Evolutionary conservation across 2,797 vertebrate species (phyloP).

Genomic region (Gorsachius magnificus): DNA sequence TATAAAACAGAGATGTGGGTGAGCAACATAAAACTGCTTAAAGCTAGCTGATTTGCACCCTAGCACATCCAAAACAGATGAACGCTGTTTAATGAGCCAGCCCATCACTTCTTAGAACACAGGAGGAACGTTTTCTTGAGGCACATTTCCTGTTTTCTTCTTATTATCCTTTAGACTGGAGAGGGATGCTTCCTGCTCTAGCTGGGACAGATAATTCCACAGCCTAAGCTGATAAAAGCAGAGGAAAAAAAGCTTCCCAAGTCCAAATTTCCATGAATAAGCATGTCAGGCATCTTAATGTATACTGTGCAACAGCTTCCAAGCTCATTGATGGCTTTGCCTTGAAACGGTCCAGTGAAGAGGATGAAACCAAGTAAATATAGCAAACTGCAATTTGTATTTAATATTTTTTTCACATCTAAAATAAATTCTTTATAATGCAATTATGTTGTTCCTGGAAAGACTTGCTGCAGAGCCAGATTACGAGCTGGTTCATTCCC

Average conservation of each 20-base stretch:
- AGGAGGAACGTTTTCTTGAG: not conserved
- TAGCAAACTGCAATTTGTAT: conserved; percentile 9
- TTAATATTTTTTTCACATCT: not conserved
- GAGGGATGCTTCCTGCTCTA: not conserved
- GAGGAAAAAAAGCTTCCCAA: not conserved
- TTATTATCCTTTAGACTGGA: not conserved
- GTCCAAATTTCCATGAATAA: not conserved
- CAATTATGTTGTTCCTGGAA: conserved; percentile 54
- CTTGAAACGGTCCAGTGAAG: not conserved
- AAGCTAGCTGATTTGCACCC: not conserved
- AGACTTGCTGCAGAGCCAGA: not conserved
- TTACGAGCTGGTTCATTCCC: not conserved
- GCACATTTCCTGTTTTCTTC: not conserved
- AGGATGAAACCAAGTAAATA: conserved; percentile 40
- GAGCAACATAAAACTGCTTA: not conserved
- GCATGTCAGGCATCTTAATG: not conserved
- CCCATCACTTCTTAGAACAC: not conserved
- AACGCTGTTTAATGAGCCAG: not conserved
- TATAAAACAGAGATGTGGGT: not conserved
- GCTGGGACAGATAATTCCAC: not conserved
- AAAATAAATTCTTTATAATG: conserved; percentile 37
- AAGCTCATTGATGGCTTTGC: not conserved
- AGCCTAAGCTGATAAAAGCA: not conserved
- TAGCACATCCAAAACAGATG: not conserved
- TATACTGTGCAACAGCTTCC: not conserved